Conservation (phyloP, 2,888 invertebrate species). For the Chironomus riparius region DNA sequence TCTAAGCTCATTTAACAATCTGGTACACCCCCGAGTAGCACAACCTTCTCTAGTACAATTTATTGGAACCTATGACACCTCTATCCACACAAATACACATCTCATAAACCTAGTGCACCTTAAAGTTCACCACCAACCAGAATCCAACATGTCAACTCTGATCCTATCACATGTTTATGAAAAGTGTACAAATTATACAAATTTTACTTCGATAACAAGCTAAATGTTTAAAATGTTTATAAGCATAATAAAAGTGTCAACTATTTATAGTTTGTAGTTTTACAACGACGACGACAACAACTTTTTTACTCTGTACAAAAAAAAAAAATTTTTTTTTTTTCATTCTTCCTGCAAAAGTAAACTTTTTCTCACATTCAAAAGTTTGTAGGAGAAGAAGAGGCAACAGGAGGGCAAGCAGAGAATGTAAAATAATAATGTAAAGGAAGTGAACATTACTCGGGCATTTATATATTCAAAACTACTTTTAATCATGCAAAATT, state of each 20-base stretch:
- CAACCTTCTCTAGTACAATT: no score
- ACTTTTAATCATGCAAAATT: conserved; percentile 27
- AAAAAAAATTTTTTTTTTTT: background rate
- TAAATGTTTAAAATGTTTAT: background rate
- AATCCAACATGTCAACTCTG: no score
- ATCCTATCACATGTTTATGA: background rate
- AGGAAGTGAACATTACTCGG: background rate
- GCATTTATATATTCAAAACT: conserved; percentile 16
- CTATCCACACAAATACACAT: no score
- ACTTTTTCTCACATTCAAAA: background rate
- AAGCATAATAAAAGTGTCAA: background rate
- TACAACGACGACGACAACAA: background rate
- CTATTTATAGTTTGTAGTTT: background rate
- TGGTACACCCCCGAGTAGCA: no score
- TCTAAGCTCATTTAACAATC: no score
- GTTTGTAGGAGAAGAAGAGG: background rate
- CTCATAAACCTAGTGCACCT: no score
- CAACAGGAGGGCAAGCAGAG: background rate
- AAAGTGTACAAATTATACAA: background rate
- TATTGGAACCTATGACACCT: no score
- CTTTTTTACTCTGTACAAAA: background rate
- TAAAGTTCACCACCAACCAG: no score
- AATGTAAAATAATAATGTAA: background rate
- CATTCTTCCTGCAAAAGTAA: background rate
- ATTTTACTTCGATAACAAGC: background rate